phyloP scores from a whole-genome alignment of 2,888 invertebrate species.

The Neuroscelio doddi region DNA sequence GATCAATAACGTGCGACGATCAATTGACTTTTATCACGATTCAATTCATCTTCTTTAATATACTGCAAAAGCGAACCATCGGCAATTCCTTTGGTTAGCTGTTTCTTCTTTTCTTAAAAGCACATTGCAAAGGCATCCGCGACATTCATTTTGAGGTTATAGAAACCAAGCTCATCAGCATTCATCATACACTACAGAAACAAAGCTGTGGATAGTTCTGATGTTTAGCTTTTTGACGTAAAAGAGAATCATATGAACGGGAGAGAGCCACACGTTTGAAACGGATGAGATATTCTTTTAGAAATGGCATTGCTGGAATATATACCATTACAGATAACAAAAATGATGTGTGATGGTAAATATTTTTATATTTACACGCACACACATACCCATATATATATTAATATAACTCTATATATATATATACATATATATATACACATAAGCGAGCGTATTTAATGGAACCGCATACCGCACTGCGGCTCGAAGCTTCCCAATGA shows the following conservation, averaged over 20 bases:
- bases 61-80: no score
- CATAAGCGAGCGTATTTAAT: constrained; percentile 27
- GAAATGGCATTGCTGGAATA: constrained; percentile 7
- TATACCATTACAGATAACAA: constrained; percentile 1
- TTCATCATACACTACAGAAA: constrained; percentile 19
- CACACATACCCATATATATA: no score
- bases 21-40: constrained; percentile 3
- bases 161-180: constrained; percentile 14
- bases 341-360: constrained; percentile 7
- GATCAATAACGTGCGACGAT: background rate
- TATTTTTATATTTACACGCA: no score
- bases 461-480: constrained; percentile 30
- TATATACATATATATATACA: constrained; percentile 4
- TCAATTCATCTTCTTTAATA: background rate
- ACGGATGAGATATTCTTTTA: constrained; percentile 9
- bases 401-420: background rate
- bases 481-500: constrained; percentile 28
- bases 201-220: constrained; percentile 11
- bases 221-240: constrained; percentile 17
- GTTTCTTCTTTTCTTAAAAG: constrained; percentile 1
- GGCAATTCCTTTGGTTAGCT: background rate
- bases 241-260: constrained; percentile 4
- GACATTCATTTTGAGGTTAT: background rate
- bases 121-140: constrained; percentile 13
- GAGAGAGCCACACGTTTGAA: background rate